These are phyloP conservation scores for Podarcis muralis DNA, from an alignment of 2,113 vertebrate genomes.

Conservation along the genomic window DNA sequence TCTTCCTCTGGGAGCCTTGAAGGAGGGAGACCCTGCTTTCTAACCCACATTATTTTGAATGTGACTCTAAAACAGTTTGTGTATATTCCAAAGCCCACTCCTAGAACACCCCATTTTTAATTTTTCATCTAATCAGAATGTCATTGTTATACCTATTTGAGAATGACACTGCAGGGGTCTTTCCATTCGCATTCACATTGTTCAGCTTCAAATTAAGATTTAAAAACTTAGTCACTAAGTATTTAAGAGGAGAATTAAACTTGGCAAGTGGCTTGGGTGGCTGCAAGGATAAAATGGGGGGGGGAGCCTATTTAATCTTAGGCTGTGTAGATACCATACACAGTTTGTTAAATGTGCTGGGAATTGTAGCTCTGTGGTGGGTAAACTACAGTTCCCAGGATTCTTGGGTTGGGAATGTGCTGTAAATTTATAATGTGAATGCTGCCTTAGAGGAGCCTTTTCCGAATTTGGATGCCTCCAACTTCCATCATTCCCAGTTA, in stretches of 20 bases:
- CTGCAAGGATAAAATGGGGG: neutral
- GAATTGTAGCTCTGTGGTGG: no score
- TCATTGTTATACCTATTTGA: neutral
- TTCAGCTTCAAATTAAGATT: neutral
- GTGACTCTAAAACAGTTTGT: neutral
- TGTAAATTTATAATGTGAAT: no score
- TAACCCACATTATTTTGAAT: neutral
- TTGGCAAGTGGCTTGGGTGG: neutral
- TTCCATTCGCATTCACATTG: neutral
- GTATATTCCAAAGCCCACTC: neutral
- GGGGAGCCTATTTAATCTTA: neutral
- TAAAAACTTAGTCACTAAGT: neutral
- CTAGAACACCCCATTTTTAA: neutral
- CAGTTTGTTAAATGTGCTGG: no score
- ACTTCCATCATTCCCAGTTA: no score
- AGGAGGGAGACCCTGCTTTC: neutral
- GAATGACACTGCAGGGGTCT: neutral
- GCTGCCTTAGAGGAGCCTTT: no score
- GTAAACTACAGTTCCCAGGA: no score
- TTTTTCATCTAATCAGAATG: neutral
- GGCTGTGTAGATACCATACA: no score
- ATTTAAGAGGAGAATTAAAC: neutral
- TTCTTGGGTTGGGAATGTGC: no score
- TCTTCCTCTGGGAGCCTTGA: neutral
- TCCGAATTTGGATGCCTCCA: no score